Base-by-base conservation (phyloP, 2,113 vertebrate genomes). In the Nothocercus nigrocapillus region DNA sequence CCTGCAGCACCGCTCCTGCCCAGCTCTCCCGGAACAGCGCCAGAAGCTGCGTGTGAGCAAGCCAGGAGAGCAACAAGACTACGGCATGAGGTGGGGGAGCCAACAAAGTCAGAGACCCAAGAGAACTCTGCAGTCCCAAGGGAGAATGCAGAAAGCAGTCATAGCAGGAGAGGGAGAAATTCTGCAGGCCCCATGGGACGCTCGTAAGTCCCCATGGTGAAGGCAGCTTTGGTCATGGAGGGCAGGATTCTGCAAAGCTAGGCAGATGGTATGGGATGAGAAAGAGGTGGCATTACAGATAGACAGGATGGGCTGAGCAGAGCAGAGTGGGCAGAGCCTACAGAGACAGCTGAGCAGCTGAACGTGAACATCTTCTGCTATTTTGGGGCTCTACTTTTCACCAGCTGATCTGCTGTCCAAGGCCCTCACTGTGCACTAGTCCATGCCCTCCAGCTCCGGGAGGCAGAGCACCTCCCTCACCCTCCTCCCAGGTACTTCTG, bases 1-100 rank as follows among this genome's bases (percentile, higher is more conserved):
- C 42, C n/a, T 32, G 66, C 34, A 47, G 53, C 11, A 1, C 34
- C 4, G 12, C 40, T 14, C 14, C 0, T 1, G 2, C 34, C 45
- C 47, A 45, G 19, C 32, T 17, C 24, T 7, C 8, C 30, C 9
- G 5, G 62, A 68, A 61, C 53, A 76, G 77, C 49, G 73, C 64
- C 64, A 70, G 80, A 54, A 16, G 54, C 28, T 32, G 54, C 16
- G 13, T 11, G 3, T 32, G 27, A 77, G 54, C 66, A 30, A 42
- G 51, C 69, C 54, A 54, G 53, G 21, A 63, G 18, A 63, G 18
- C 30, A 56, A 81, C 27, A 18, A 56, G 34, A 38, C 34, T 3
- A 7, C 32, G 32, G 38, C 28, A 34, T 21, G 44, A 93, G 53
- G 82, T 3, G n/a, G 5, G 18, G 68, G 84, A 76, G 47, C 13